A percentile compares a stretch with the other conserved stretches of the same genome.
These are phyloP conservation scores for Chironomus striatipennis DNA, from an alignment of 1,140 invertebrate species.

Conservation along the genomic window DNA sequence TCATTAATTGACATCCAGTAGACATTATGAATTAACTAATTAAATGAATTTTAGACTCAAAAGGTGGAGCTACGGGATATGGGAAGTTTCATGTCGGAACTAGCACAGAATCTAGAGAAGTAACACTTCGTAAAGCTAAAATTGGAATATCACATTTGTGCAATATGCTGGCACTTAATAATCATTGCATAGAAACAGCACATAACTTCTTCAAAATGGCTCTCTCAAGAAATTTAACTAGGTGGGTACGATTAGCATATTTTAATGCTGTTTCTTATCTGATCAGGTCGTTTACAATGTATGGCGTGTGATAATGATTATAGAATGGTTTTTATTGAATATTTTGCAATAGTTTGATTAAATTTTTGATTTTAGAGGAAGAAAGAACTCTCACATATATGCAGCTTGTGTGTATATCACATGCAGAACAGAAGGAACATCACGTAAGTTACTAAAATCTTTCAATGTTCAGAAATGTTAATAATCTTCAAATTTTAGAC, in stretches of 20 bases:
- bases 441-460: constrained; percentile 68
- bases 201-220: constrained; percentile 98
- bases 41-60: constrained; percentile 52
- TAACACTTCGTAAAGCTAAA: constrained; percentile 81
- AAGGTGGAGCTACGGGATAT: constrained; percentile 62
- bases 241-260: too few species aligned
- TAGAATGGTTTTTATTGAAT: too few species aligned
- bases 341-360: too few species aligned
- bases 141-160: constrained; percentile 69
- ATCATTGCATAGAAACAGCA: constrained; percentile 86
- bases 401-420: constrained; percentile 98
- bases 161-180: constrained; percentile 72
- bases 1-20: too few species aligned
- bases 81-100: constrained; percentile 69
- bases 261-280: too few species aligned
- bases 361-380: constrained; percentile 47
- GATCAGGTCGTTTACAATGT: too few species aligned
- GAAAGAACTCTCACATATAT: constrained; percentile 84
- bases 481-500: constrained; percentile 47
- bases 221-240: constrained; percentile 73
- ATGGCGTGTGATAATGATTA: too few species aligned
- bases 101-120: constrained; percentile 79
- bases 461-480: neutral
- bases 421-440: constrained; percentile 86
- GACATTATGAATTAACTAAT: too few species aligned